A percentile compares a stretch with the other conserved stretches of the same genome.
phyloP scores from a whole-genome alignment of 2,888 invertebrate species.

The Tinea semifulvella region DNA sequence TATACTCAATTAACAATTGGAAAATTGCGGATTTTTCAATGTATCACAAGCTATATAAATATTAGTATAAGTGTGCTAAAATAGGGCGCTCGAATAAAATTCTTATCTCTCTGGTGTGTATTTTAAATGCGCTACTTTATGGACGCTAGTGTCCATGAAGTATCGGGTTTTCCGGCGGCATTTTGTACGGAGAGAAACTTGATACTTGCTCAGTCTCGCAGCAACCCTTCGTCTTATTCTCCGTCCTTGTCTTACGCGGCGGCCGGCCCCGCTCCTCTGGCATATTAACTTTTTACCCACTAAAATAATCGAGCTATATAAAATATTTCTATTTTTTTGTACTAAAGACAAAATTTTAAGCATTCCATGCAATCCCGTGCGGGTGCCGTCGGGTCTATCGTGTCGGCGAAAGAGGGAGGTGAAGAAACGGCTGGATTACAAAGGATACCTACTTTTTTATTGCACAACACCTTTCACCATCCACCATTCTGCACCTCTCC shows the following conservation, averaged over 20 bases:
- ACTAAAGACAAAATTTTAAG: too few relatives aligned
- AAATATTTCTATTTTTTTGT: not conserved
- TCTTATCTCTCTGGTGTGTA: constrained; percentile 63
- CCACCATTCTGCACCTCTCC: too few relatives aligned
- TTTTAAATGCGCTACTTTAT: constrained; percentile 65
- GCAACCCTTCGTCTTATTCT: constrained; percentile 69
- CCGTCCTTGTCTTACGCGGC: constrained; percentile 65
- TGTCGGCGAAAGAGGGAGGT: too few relatives aligned
- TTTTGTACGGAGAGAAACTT: constrained; percentile 35
- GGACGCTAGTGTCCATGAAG: constrained; percentile 50
- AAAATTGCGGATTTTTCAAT: constrained; percentile 51
- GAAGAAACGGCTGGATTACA: too few relatives aligned
- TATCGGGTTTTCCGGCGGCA: constrained; percentile 36
- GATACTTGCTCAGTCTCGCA: constrained; percentile 57
- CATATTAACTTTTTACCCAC: constrained; percentile 28
- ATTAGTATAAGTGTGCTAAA: constrained; percentile 18
- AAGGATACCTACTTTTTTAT: too few relatives aligned
- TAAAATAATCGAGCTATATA: constrained; percentile 1
- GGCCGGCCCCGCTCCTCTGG: constrained; percentile 59
- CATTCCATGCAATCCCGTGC: too few relatives aligned
- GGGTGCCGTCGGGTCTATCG: too few relatives aligned
- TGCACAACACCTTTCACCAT: too few relatives aligned
- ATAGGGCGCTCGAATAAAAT: constrained; percentile 44
- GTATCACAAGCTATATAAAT: constrained; percentile 22
- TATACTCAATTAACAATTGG: constrained; percentile 30